Conservation (phyloP, 2,888 invertebrate species). For the Nowickia ferox region DNA sequence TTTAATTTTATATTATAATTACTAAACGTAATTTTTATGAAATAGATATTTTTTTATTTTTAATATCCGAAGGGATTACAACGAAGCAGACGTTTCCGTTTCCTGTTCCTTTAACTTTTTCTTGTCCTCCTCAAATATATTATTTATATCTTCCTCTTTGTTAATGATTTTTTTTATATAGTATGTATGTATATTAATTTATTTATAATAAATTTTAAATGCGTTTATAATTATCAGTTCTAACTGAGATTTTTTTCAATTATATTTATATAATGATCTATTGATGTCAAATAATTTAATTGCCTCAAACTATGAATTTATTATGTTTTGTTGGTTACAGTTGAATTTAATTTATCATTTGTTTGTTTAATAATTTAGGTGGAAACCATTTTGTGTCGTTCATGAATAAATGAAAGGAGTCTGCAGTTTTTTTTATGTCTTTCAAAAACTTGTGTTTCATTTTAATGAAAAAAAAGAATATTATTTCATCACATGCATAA, state of each 20-base stretch:
- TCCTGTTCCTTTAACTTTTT: too few species aligned
- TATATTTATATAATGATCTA: background rate
- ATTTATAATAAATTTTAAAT: slow-evolving; percentile 33
- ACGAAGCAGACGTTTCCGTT: too few species aligned
- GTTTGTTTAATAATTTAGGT: slow-evolving; percentile 22
- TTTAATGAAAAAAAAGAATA: too few species aligned
- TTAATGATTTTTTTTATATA: slow-evolving; percentile 38
- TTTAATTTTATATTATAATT: background rate
- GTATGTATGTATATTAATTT: background rate
- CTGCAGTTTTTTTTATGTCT: too few species aligned
- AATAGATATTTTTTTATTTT: background rate
- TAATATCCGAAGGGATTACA: too few species aligned
- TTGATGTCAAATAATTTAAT: background rate
- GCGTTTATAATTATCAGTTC: slow-evolving; percentile 12
- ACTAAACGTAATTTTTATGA: background rate
- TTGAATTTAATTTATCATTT: slow-evolving; percentile 14
- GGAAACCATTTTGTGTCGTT: slow-evolving; percentile 48
- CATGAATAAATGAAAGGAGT: background rate
- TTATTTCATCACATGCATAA: too few species aligned
- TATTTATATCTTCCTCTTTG: slow-evolving; percentile 6
- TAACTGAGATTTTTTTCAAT: slow-evolving; percentile 1
- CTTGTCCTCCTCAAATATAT: background rate
- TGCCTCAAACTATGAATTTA: background rate
- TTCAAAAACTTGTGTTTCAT: too few species aligned
- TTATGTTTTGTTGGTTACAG: background rate